Evolutionary conservation across 2,113 vertebrate genomes (phyloP).

Genomic region (Orcinus orca): DNA sequence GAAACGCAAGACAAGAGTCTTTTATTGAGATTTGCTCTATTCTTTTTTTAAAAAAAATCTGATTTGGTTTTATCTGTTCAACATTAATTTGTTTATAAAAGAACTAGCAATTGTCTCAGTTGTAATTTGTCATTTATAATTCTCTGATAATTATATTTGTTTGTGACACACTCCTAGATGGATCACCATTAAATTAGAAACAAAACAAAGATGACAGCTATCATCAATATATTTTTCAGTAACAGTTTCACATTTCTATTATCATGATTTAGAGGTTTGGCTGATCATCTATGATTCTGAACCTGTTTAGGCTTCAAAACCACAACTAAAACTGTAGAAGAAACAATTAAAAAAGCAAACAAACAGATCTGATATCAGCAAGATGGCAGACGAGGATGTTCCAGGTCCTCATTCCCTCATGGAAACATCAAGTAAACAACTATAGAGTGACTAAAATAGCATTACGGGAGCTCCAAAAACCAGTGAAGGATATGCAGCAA

Average conservation of each 20-base stretch:
- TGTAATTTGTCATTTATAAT: neutral
- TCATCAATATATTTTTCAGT: neutral
- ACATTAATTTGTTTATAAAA: neutral
- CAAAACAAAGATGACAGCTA: neutral
- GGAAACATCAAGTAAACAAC: neutral
- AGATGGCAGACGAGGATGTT: neutral
- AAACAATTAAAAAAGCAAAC: neutral
- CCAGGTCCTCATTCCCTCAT: neutral
- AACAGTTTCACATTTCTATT: neutral
- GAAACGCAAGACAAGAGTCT: neutral
- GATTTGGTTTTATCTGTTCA: neutral
- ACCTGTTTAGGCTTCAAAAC: neutral
- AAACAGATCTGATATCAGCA: neutral
- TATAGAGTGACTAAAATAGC: neutral
- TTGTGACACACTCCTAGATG: neutral
- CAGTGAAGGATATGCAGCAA: neutral
- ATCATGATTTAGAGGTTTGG: neutral
- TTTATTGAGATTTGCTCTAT: neutral
- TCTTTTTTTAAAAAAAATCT: neutral
- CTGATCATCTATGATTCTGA: neutral
- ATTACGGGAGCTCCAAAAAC: neutral
- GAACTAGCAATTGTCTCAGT: neutral
- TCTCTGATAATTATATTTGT: neutral
- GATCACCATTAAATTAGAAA: conserved; percentile 9
- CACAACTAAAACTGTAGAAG: neutral